Evolutionary conservation across 2,113 vertebrate genomes (phyloP).

Genomic region (Sphyrna mokarran): DNA sequence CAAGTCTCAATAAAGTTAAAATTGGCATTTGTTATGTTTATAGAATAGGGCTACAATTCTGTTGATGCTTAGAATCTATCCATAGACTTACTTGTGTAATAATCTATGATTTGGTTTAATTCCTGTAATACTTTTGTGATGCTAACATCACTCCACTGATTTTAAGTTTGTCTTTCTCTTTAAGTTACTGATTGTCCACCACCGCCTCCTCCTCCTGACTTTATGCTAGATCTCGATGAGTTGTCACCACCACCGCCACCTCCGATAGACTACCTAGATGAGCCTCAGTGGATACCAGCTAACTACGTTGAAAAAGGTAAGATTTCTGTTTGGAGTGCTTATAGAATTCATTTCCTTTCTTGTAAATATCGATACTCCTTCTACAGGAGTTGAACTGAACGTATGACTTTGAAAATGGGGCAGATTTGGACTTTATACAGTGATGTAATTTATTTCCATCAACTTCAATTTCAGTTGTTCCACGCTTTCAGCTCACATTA

Average conservation of each 20-base stretch:
- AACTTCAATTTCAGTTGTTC: neutral
- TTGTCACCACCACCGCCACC: neutral
- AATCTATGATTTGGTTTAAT: neutral
- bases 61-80: neutral
- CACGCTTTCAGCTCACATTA: neutral
- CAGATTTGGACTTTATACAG: neutral
- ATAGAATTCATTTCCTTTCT: neutral
- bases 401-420: neutral
- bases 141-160: neutral
- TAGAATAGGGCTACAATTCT: neutral
- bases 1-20: neutral
- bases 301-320: conserved; percentile 33
- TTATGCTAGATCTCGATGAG: neutral
- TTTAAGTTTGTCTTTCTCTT: neutral
- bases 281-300: neutral
- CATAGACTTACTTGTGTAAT: neutral
- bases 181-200: conserved; percentile 24
- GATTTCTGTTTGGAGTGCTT: neutral
- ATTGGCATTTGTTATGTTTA: neutral
- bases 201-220: conserved; percentile 26
- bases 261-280: conserved; percentile 23
- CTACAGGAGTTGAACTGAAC: neutral
- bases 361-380: neutral
- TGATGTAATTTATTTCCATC: neutral
- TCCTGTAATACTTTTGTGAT: neutral